Evolutionary conservation across 2,888 invertebrate genomes (phyloP).

Genomic region (Punctoribates punctum): DNA sequence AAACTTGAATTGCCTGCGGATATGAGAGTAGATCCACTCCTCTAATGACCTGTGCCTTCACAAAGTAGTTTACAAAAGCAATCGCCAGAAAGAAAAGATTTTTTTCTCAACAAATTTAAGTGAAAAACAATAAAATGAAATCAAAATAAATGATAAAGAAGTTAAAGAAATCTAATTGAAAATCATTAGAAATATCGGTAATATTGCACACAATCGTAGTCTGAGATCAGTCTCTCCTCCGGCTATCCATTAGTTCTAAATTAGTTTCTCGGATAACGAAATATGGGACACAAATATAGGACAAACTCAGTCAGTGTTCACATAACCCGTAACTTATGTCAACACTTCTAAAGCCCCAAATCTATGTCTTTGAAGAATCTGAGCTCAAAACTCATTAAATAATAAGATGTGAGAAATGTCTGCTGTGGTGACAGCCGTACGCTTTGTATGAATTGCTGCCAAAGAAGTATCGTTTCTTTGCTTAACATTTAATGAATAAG

Average conservation of each 20-base stretch:
- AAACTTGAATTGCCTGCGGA: neutral
- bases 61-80: neutral
- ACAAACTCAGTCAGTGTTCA: neutral
- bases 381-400: neutral
- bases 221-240: neutral
- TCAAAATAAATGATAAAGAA: neutral
- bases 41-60: neutral
- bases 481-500: no score
- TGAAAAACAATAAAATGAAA: neutral
- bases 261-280: neutral
- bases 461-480: neutral
- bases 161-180: neutral
- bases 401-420: neutral
- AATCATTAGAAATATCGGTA: neutral
- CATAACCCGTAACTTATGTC: neutral
- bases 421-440: no score
- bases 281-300: constrained; percentile 25
- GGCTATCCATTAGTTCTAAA: neutral
- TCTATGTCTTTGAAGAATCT: neutral
- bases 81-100: neutral
- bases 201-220: neutral
- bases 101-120: neutral
- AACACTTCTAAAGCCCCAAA: neutral
- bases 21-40: constrained; percentile 1
- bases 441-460: no score